These are phyloP conservation scores for Mesitornis unicolor DNA, from an alignment of 2,113 vertebrate species.

Conservation along the genomic window DNA sequence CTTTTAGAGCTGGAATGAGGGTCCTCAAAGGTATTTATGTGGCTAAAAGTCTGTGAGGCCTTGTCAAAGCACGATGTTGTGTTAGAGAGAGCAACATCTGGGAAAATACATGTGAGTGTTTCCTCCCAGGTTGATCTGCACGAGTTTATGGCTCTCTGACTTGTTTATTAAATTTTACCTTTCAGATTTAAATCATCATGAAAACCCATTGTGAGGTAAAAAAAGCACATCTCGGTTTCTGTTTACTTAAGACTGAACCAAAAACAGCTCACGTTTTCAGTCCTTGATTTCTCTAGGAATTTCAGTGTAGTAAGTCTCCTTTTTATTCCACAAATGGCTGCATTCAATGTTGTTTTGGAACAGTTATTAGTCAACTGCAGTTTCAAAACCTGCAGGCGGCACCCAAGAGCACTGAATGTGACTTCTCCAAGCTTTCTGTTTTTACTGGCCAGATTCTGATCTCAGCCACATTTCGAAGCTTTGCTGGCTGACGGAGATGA, in stretches of 20 bases:
- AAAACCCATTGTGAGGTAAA: background rate
- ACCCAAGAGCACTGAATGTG: slow-evolving; percentile 31
- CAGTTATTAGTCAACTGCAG: background rate
- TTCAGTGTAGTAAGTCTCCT: background rate
- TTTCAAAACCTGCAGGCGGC: slow-evolving; percentile 42
- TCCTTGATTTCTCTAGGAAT: background rate
- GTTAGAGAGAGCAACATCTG: background rate
- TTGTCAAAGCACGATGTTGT: background rate
- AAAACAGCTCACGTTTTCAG: background rate
- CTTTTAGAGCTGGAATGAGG: background rate
- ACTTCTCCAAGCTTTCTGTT: background rate
- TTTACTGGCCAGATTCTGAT: background rate
- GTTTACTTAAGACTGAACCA: background rate
- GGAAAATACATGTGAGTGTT: background rate
- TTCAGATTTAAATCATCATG: background rate
- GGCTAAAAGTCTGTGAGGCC: background rate
- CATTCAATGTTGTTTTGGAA: background rate
- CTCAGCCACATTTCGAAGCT: background rate
- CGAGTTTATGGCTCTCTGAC: background rate
- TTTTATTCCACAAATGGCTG: background rate
- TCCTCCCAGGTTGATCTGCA: background rate
- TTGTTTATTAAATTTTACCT: background rate
- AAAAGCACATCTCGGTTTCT: background rate
- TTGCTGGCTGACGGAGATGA: background rate
- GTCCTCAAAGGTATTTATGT: background rate